phyloP scores from a whole-genome alignment of 2,797 vertebrate genomes.

The Echeneis naucrates region DNA sequence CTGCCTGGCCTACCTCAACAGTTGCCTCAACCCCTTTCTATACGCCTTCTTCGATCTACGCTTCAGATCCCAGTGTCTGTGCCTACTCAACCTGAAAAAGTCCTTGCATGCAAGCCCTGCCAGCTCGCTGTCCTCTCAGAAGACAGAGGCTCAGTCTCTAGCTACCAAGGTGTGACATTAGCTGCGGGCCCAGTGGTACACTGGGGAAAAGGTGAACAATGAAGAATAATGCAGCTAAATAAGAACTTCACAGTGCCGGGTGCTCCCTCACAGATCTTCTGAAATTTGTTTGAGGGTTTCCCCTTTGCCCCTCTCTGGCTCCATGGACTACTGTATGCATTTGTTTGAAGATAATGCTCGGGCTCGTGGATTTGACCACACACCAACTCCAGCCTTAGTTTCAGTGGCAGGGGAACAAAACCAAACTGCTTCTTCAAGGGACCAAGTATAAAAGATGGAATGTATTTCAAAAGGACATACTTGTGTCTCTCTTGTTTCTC shows the following conservation, averaged over 20 bases:
- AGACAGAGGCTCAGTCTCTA: constrained; percentile 87
- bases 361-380: constrained; percentile 22
- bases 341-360: constrained; percentile 15
- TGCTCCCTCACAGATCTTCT: constrained; percentile 25
- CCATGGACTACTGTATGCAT: constrained; percentile 31
- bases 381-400: constrained; percentile 29
- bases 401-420: constrained; percentile 38
- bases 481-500: constrained; percentile 35
- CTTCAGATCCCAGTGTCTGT: constrained; percentile 89
- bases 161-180: constrained; percentile 87
- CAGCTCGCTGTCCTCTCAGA: constrained; percentile 87
- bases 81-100: constrained; percentile 87
- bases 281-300: constrained; percentile 41
- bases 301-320: constrained; percentile 46
- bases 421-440: constrained; percentile 35
- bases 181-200: constrained; percentile 23
- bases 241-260: constrained; percentile 43
- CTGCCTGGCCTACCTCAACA: constrained; percentile 92
- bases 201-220: constrained; percentile 56
- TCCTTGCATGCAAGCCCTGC: constrained; percentile 80
- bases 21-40: constrained; percentile 93
- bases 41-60: constrained; percentile 91
- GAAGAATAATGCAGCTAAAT: constrained; percentile 64
- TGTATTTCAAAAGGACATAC: constrained; percentile 50
- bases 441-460: constrained; percentile 53